Base-by-base conservation (phyloP, 2,113 vertebrate species). In the Brienomyrus longianalis region DNA sequence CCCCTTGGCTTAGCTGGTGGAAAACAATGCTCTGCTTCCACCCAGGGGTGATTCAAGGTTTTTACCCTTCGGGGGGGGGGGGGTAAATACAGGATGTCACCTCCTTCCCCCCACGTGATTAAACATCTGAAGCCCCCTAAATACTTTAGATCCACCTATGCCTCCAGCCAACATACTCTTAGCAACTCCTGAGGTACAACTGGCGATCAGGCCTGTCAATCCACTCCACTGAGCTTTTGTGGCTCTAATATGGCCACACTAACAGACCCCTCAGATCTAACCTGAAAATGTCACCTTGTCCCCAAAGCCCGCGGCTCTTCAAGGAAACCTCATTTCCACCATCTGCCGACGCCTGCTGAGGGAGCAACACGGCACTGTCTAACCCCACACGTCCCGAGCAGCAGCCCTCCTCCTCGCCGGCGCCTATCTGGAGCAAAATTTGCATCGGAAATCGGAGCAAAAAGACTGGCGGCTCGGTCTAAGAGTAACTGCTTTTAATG, bases 381-480 rank as follows among this genome's bases (percentile, higher is more conserved):
- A 70, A 74, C 88, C 88, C 87, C 87, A 17, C 47, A 52, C 11
- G 48, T 50, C 66, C 87, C 11, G 10, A 62, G 87, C 35, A 66
- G 35, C 52, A 17, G 27, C 51, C 27, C 51, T 19, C 5, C 51
- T 39, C 9, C 50, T 59, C 21, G 3, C 8, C 17, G 5, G 1
- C 21, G 15, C 13, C 39, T 66, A 88, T 88, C 23, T 88, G 56
- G 87, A 88, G 87, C 87, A 88, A 88, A 88, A 88, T 88, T 88
- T 62, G 56, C 87, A 88, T 88, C 45, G n/a, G 56, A 88, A 88
- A 88, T 88, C 87, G 66, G 87, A 88, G 87, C 87, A 66, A 39
- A 43, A 88, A 56, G 54, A 45, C 87, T 5, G 39, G 15, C 39
- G 39, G 15, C 17, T 39, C 43, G 0, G 35, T 62, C 35, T 10